These are phyloP conservation scores for Dioctria linearis DNA, from an alignment of 2,888 invertebrate species.

Conservation along the genomic window DNA sequence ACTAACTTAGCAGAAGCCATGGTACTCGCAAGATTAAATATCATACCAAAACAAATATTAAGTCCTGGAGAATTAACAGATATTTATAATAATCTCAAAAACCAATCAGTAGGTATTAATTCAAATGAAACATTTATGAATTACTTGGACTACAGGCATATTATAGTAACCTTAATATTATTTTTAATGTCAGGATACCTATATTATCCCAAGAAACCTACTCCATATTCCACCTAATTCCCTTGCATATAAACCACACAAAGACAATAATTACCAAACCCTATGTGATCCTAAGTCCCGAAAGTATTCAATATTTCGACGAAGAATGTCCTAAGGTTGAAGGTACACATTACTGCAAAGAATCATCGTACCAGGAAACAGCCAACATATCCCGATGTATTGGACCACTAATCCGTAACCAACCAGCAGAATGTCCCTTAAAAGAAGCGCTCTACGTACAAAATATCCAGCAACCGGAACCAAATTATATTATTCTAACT, in stretches of 20 bases:
- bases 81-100: constrained; percentile 49
- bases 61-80: constrained; percentile 54
- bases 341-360: not conserved
- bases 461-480: not conserved
- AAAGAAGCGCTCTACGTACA: not conserved
- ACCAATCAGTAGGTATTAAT: constrained; percentile 50
- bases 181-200: constrained; percentile 57
- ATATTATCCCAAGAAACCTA: constrained; percentile 49
- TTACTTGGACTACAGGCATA: constrained; percentile 56
- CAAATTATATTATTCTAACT: not conserved
- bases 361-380: no score
- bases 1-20: constrained; percentile 56
- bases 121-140: constrained; percentile 58
- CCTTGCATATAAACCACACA: constrained; percentile 56
- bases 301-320: constrained; percentile 45
- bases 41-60: constrained; percentile 57
- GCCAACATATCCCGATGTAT: no score
- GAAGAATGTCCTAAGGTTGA: constrained; percentile 49
- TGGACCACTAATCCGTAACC: constrained; percentile 26
- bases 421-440: constrained; percentile 21
- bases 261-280: constrained; percentile 54
- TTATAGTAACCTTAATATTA: constrained; percentile 56
- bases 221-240: constrained; percentile 31
- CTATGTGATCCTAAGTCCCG: constrained; percentile 30
- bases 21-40: constrained; percentile 56